A percentile compares a stretch with the other conserved stretches of the same genome.
Evolutionary conservation across 2,113 vertebrate genomes (phyloP).

Genomic region (Zingel zingel): DNA sequence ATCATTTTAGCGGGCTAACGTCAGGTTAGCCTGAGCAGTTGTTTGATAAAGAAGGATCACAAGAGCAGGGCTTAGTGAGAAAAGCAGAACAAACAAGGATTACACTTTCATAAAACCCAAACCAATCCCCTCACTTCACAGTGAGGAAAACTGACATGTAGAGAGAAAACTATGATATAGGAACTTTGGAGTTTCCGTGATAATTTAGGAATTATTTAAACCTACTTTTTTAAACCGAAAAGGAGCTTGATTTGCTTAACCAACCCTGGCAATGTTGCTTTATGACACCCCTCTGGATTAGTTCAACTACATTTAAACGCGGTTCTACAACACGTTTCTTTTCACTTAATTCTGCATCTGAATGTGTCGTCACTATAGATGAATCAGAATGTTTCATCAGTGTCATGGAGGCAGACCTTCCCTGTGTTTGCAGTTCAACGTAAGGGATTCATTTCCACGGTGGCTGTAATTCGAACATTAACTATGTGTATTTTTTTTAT

Average conservation of each 20-base stretch:
- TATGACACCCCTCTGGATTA: neutral
- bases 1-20: neutral
- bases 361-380: neutral
- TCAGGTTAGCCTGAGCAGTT: neutral
- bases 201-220: neutral
- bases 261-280: neutral
- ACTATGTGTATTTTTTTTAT: constrained; percentile 1
- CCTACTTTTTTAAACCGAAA: neutral
- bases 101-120: neutral
- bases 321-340: neutral
- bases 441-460: neutral
- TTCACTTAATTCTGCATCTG: neutral
- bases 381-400: neutral
- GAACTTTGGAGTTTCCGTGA: neutral
- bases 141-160: neutral
- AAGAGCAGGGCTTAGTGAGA: neutral
- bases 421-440: constrained; percentile 5
- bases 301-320: neutral
- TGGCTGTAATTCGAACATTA: constrained; percentile 6
- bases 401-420: neutral
- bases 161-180: neutral
- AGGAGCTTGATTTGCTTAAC: neutral
- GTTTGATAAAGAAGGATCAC: neutral
- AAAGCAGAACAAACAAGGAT: neutral
- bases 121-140: neutral